Percentiles rank a stretch among this genome's conserved stretches.
Evolutionary conservation across 2,113 vertebrate genomes (phyloP).

Genomic region (Jaculus jaculus): DNA sequence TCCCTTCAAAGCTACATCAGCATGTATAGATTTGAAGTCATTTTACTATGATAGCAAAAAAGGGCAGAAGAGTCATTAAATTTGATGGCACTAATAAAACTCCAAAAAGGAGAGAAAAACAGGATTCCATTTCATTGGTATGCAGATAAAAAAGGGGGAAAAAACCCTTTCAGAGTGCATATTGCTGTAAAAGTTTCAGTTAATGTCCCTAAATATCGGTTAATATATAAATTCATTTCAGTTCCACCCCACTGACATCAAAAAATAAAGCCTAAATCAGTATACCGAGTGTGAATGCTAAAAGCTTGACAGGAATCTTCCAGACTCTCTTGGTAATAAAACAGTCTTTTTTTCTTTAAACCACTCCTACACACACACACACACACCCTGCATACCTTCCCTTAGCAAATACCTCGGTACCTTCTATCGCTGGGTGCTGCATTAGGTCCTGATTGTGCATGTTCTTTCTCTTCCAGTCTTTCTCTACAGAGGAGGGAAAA

Average conservation of each 20-base stretch:
- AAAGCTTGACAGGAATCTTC: constrained; percentile 2
- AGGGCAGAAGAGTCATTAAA: constrained; percentile 64
- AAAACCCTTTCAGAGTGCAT: background rate
- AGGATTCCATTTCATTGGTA: constrained; percentile 47
- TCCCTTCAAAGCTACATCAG: constrained; percentile 68
- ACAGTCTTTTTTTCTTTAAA: background rate
- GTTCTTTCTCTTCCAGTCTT: constrained; percentile 3
- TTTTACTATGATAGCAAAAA: constrained; percentile 62
- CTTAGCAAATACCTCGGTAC: background rate
- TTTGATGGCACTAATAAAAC: constrained; percentile 77
- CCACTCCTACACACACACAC: background rate
- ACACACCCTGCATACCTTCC: background rate
- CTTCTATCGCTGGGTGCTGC: background rate
- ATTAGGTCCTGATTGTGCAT: background rate
- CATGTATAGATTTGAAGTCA: constrained; percentile 66
- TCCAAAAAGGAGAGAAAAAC: constrained; percentile 40
- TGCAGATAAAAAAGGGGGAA: background rate
- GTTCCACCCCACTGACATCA: background rate
- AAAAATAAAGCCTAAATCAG: constrained; percentile 57
- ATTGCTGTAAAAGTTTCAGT: constrained; percentile 61
- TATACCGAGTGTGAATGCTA: constrained; percentile 3
- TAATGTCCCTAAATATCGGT: constrained; percentile 68
- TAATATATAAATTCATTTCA: constrained; percentile 64
- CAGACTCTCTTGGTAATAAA: background rate
- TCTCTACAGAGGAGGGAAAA: background rate